phyloP scores from a whole-genome alignment of 1,140 invertebrate species.

The Drosophila kohkoa region DNA sequence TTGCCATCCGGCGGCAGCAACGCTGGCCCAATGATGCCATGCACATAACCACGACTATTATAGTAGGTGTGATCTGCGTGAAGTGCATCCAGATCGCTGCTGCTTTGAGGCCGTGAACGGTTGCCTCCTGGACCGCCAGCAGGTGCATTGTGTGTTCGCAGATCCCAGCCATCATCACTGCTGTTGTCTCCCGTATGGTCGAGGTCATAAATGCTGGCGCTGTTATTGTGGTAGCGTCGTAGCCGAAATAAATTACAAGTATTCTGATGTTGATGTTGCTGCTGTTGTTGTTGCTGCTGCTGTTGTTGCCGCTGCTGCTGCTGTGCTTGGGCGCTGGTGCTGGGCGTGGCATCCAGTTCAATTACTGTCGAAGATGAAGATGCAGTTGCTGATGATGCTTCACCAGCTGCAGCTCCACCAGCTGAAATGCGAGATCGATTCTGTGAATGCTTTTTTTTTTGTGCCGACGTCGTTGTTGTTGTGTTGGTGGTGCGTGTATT shows the following conservation, averaged over 20 bases:
- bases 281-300: constrained; percentile 1
- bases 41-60: constrained; percentile 47
- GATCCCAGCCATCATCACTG: constrained; percentile 72
- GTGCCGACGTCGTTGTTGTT: constrained; percentile 75
- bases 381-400: constrained; percentile 32
- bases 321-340: constrained; percentile 68
- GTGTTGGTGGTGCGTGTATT: constrained; percentile 80
- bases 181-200: constrained; percentile 55
- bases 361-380: constrained; percentile 47
- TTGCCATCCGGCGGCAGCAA: constrained; percentile 30
- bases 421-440: constrained; percentile 39
- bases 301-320: constrained; percentile 45
- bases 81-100: constrained; percentile 15
- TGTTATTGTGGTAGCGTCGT: constrained; percentile 1
- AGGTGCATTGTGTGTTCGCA: constrained; percentile 59
- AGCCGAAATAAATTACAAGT: constrained; percentile 9
- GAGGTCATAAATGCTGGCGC: constrained; percentile 32
- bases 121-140: background rate
- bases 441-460: constrained; percentile 66
- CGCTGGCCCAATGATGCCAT: constrained; percentile 3
- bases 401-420: constrained; percentile 3
- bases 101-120: constrained; percentile 11
- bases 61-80: constrained; percentile 70
- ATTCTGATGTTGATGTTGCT: constrained; percentile 7
- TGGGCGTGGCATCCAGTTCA: constrained; percentile 65